Conservation (phyloP, 2,797 vertebrate genomes). For the Acomys russatus region DNA sequence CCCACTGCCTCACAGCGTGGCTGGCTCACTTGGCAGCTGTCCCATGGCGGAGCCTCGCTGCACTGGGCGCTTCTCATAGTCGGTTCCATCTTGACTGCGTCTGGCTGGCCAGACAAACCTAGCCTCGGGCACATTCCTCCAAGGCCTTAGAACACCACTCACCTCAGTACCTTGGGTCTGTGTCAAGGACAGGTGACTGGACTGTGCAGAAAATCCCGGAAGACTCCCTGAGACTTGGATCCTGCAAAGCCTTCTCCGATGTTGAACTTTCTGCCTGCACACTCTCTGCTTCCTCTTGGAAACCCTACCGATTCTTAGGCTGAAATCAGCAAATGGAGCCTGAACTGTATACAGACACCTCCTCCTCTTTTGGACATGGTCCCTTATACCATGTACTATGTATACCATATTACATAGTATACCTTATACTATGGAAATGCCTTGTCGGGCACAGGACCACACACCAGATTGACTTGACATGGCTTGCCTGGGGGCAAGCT, state of each 20-base stretch:
- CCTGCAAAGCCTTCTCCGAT: not conserved
- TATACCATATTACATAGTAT: too few relatives aligned
- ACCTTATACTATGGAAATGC: too few relatives aligned
- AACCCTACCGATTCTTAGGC: not conserved
- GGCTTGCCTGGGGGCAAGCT: not conserved
- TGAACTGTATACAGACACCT: rapidly evolving
- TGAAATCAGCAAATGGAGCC: not conserved
- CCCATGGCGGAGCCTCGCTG: not conserved
- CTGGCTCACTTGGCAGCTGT: conserved; percentile 70
- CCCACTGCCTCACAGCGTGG: not conserved
- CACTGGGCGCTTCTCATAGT: not conserved
- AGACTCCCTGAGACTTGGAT: too few relatives aligned
- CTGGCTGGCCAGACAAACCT: rapidly evolving
- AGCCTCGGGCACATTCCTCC: rapidly evolving
- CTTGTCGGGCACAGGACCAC: not conserved
- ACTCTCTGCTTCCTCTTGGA: too few relatives aligned
- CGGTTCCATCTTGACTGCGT: not conserved
- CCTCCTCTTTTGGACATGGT: not conserved
- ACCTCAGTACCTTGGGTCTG: rapidly evolving
- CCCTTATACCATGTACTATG: not conserved
- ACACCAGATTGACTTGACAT: not conserved
- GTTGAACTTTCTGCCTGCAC: too few relatives aligned
- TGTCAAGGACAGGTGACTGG: too few relatives aligned
- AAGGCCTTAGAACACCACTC: rapidly evolving
- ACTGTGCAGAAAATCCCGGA: not conserved